phyloP scores from a whole-genome alignment of 2,113 vertebrate species.

The Delphinus delphis region DNA sequence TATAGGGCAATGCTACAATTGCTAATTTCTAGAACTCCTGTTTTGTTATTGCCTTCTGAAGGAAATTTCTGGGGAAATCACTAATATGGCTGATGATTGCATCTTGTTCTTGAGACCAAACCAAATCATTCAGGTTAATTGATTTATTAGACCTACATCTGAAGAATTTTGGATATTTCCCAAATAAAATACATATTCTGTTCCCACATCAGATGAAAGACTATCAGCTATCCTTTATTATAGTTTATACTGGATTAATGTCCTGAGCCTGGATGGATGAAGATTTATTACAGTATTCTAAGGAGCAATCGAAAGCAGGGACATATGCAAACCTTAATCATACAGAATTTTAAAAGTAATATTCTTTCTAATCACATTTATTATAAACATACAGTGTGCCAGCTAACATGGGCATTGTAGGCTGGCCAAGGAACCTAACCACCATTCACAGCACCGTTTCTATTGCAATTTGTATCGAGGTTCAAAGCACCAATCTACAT shows the following conservation, averaged over 20 bases:
- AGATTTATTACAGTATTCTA: not conserved
- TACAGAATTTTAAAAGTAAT: not conserved
- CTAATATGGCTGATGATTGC: not conserved
- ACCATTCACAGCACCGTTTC: not conserved
- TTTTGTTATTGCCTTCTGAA: not conserved
- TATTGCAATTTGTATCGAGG: not conserved
- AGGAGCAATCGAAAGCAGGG: not conserved
- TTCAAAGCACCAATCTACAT: not conserved
- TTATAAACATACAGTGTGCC: not conserved
- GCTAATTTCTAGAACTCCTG: not conserved
- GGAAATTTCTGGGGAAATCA: not conserved
- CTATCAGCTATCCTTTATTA: not conserved
- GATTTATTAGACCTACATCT: not conserved
- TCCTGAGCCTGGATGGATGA: not conserved
- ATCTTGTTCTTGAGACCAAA: not conserved
- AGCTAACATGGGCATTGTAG: not conserved
- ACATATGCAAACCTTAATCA: not conserved
- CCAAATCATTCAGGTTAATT: not conserved
- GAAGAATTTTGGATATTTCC: slow-evolving; percentile 9
- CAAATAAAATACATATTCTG: not conserved
- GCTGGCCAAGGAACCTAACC: not conserved
- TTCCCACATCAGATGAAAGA: not conserved
- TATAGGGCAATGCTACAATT: not conserved
- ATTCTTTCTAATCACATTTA: not conserved
- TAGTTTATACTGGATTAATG: not conserved